Evolutionary conservation across 2,113 vertebrate species (phyloP), one percentile per base, ranked within the genome.

Genomic region (Neodontobutis hainanensis): DNA sequence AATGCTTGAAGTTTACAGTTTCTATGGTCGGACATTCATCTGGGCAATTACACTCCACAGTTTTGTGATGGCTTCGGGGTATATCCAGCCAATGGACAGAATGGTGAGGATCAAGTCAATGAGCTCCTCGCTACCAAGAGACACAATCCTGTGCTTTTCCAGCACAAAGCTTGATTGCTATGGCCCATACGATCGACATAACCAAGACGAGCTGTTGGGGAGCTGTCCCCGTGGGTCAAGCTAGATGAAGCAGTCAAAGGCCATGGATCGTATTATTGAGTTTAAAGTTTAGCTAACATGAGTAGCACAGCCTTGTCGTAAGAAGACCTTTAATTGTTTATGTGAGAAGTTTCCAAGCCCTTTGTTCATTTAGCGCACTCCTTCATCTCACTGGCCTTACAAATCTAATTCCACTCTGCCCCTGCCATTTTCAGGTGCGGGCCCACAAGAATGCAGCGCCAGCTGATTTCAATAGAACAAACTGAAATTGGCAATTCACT

Each of bases 401-500:
- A 85, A 85, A 81, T 85, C 75, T 68, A 87, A 88, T 90, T 84
- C 78, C 74, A 78, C 70, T 87, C 65, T 75, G 79, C 79, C 72
- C 55, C 64, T 85, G 80, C 81, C 85, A 87, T 80, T 90, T 85
- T 77, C 71, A 81, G 71, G 70, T 85, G 57, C 68, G 74, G 64
- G 68, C 65, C 77, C 64, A 78, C 81, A 60, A 69, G 70, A 89
- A 83, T 77, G 80, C 79, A 83, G 67, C 43, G 16, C 69, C 50
- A 67, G 78, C 63, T 78, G 42, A 82, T 89, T 88, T 86, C 83
- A 82, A 84, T 82, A 73, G 81, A 86, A 77, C 81, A 90, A 88
- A 90, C 89, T 84, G 63, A 85, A 86, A 90, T 89, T 90, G 89
- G 87, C 85, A 86, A 89, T 90, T 91, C 87, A 85, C 84, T 87